These are phyloP conservation scores for Drosophila nr. medialis DNA, from an alignment of 2,888 invertebrate species.

Conservation along the genomic window DNA sequence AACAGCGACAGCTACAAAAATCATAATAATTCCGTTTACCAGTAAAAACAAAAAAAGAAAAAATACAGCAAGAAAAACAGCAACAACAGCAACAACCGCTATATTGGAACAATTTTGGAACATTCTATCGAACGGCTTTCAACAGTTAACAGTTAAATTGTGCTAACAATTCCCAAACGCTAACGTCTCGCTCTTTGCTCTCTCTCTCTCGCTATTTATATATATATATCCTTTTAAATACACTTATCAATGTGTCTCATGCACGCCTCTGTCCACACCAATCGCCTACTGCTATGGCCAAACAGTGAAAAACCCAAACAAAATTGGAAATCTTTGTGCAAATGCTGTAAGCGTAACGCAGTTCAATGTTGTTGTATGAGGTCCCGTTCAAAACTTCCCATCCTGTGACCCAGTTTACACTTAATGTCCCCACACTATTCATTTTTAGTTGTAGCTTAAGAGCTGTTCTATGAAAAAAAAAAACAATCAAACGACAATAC, in stretches of 20 bases:
- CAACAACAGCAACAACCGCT: conserved; percentile 45
- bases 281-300: conserved; percentile 34
- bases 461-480: conserved; percentile 55
- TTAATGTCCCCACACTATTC: conserved; percentile 9
- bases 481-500: conserved; percentile 4
- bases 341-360: conserved; percentile 56
- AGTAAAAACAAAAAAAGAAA: conserved; percentile 58
- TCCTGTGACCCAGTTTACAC: conserved; percentile 11
- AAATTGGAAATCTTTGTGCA: conserved; percentile 55
- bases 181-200: conserved; percentile 33
- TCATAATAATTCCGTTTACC: conserved; percentile 84
- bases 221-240: conserved; percentile 2
- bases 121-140: conserved; percentile 72
- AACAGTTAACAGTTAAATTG: conserved; percentile 82
- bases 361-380: conserved; percentile 66
- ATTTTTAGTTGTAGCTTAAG: conserved; percentile 34
- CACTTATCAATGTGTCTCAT: conserved; percentile 24
- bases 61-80: conserved; percentile 17
- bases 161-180: conserved; percentile 66
- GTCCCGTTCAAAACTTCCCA: conserved; percentile 34
- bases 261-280: conserved; percentile 58
- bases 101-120: conserved; percentile 68
- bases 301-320: conserved; percentile 29
- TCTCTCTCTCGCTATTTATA: neutral
- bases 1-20: conserved; percentile 80